Evolutionary conservation across 1,140 invertebrate species (phyloP), one percentile per base, ranked within the genome.

Genomic region (Cotesia glomerata): DNA sequence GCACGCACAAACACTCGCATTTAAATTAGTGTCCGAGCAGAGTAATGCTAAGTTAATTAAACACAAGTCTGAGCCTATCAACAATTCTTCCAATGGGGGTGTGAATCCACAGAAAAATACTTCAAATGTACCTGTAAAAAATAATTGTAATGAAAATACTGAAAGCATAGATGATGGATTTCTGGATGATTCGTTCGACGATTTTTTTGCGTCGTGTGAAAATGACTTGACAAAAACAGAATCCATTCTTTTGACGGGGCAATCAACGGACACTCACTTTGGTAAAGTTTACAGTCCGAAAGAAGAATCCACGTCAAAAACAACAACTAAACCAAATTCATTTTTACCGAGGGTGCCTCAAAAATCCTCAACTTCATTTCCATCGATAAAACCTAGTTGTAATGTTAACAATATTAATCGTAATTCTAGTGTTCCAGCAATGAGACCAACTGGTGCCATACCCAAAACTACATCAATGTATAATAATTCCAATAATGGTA

Each of bases 141-240:
- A 11, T 45, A 8, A 45, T 45, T 11, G 1, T 9, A 45, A 45
- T 45, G 4, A 45, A 45, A 45, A 45, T 45, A 45, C 8, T 11
- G 39, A 7, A 11, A 45, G 4, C 11, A 2, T 45, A 3, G 39
- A 45, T 2, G 39, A 45, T 45, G 39, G 11, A 51, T 73, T 81
- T 52, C 73, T 76, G 8, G 80, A 83, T 36, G 82, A 83, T 69
- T 82, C 82, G 3, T 83, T 83, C 9, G 82, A 83, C 11, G 82
- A 83, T 18, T 79, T 77, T 74, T 74, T 83, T 32, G 76, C 72
- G 26, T 70, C 74, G 26, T 78, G 74, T 16, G 49, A 76, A 4
- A 81, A 75, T 11, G 78, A 77, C 5, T 76, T 39, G 5, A 52
- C 58, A 5, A 64, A 74, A 58, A 58, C 13, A n/a, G 16, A 14